phyloP scores from a whole-genome alignment of 2,113 vertebrate species.

The Brevimyrus niger region DNA sequence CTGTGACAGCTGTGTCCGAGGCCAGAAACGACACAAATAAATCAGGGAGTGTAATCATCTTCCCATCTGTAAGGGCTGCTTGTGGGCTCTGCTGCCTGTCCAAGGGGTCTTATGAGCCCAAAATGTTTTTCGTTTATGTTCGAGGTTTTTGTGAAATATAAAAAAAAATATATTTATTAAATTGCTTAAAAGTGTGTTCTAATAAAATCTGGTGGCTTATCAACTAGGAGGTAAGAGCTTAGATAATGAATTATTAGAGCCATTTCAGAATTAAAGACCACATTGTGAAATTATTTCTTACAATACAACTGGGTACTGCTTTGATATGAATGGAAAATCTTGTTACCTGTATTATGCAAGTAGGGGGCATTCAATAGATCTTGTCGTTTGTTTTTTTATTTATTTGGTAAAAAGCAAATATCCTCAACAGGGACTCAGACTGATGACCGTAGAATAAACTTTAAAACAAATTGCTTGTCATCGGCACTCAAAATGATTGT shows the following conservation, averaged over 20 bases:
- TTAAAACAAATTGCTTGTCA: slow-evolving; percentile 44
- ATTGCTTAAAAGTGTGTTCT: background rate
- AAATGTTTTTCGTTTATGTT: background rate
- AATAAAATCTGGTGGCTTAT: background rate
- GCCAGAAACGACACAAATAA: background rate
- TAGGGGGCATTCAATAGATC: background rate
- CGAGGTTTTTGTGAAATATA: background rate
- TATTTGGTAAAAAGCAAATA: background rate
- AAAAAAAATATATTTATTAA: background rate
- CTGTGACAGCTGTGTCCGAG: background rate
- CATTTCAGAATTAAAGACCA: background rate
- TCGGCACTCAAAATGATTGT: slow-evolving; percentile 41
- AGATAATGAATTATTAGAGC: background rate
- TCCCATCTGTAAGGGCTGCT: background rate
- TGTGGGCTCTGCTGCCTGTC: background rate
- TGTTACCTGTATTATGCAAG: background rate
- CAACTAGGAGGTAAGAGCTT: background rate
- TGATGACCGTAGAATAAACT: background rate
- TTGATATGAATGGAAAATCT: background rate
- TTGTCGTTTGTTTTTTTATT: background rate
- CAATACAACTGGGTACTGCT: background rate
- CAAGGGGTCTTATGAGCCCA: background rate
- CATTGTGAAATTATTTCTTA: background rate
- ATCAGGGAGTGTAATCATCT: background rate
- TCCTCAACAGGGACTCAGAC: background rate